A percentile compares a stretch with the other conserved stretches of the same genome.
phyloP scores from a whole-genome alignment of 2,888 invertebrate genomes.

The Gibbula magus region DNA sequence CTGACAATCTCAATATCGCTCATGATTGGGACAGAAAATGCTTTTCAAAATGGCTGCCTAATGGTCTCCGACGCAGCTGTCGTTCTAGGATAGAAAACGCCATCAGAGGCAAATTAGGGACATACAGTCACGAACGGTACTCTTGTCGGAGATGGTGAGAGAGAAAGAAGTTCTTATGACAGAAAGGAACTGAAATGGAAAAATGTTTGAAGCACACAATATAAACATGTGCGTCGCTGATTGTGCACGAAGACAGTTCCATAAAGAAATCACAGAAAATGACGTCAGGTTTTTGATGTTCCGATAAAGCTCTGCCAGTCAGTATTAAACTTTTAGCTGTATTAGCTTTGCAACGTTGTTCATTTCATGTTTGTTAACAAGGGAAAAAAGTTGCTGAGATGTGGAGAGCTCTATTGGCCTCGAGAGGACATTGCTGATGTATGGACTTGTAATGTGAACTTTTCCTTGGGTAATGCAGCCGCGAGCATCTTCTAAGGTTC shows the following conservation, averaged over 20 bases:
- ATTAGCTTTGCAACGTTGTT: conserved; percentile 5
- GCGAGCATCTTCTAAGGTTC: too few species aligned
- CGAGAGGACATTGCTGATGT: too few species aligned
- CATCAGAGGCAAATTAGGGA: background rate
- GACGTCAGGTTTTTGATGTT: conserved; percentile 20
- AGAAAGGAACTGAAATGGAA: too few species aligned
- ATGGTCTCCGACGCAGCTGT: conserved; percentile 12
- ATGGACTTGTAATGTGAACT: too few species aligned
- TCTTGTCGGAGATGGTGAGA: background rate
- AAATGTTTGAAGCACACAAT: too few species aligned
- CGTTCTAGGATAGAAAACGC: background rate
- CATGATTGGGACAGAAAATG: background rate
- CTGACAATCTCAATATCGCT: background rate
- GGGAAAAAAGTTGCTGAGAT: conserved; percentile 1
- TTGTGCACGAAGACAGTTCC: background rate
- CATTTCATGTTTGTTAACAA: conserved; percentile 16
- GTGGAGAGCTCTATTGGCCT: background rate
- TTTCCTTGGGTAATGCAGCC: too few species aligned
- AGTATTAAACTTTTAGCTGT: conserved; percentile 9
- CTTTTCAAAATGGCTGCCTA: conserved; percentile 21
- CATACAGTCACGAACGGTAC: background rate
- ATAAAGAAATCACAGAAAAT: background rate
- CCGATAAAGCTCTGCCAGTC: background rate
- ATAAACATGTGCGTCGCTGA: too few species aligned
- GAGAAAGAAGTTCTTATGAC: background rate